These are phyloP conservation scores for Cryptoprocta ferox DNA, from an alignment of 2,797 vertebrate species.

Conservation along the genomic window DNA sequence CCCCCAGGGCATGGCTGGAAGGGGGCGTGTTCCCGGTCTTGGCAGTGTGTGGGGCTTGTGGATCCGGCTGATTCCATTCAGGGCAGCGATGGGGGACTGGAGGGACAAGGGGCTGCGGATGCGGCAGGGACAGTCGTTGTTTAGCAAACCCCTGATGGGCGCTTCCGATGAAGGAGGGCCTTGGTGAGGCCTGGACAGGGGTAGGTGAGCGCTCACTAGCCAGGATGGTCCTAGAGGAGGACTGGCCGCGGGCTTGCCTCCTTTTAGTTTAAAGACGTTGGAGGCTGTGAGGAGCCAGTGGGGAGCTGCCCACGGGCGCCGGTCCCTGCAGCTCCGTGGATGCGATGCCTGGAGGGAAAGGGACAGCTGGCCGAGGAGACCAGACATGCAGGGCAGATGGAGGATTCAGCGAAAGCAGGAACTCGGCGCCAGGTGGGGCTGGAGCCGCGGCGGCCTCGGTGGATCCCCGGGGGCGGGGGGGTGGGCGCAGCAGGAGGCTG, in stretches of 20 bases:
- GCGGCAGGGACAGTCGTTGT: not conserved
- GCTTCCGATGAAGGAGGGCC: not conserved
- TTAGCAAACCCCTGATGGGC: not conserved
- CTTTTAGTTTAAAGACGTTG: not conserved
- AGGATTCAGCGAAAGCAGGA: conserved; percentile 10
- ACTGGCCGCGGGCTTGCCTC: not conserved
- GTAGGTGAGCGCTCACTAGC: too few relatives aligned
- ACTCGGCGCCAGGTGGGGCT: conserved; percentile 28
- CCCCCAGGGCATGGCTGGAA: accelerated
- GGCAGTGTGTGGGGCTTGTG: accelerated
- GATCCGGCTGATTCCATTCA: too few relatives aligned
- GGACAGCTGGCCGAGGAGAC: not conserved
- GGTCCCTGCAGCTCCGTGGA: not conserved
- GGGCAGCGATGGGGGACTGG: not conserved
- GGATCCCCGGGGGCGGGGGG: conserved; percentile 5
- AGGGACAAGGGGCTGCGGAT: not conserved
- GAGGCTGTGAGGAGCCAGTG: not conserved
- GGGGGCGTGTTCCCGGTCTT: accelerated
- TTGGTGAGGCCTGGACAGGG: not conserved
- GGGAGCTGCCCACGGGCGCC: not conserved
- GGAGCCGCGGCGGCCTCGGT: not conserved
- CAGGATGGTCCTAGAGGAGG: not conserved
- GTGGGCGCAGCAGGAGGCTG: not conserved
- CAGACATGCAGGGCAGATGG: not conserved
- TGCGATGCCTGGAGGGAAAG: not conserved